Conservation (phyloP, 1,140 invertebrate genomes). For the Phortica variegata region DNA sequence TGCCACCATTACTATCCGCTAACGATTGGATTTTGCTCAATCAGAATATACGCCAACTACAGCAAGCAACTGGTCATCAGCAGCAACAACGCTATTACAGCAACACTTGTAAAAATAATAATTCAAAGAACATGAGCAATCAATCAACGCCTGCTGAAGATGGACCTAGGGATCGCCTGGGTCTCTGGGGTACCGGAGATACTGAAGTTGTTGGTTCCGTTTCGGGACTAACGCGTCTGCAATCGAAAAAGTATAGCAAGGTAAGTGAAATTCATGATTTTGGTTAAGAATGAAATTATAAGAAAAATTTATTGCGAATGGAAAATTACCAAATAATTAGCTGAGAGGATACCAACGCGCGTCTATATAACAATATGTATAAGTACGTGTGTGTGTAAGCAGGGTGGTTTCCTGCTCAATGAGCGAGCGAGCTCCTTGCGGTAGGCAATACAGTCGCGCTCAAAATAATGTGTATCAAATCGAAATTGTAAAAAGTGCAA, state of each 20-base stretch:
- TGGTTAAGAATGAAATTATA: not conserved
- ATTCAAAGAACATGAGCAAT: slow-evolving; percentile 19
- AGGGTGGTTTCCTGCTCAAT: slow-evolving; percentile 7
- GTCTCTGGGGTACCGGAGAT: slow-evolving; percentile 40
- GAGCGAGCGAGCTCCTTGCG: slow-evolving; percentile 1
- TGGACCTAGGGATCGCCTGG: slow-evolving; percentile 38
- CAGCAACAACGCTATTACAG: slow-evolving; percentile 2
- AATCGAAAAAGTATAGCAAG: slow-evolving; percentile 44
- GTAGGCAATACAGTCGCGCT: too few relatives aligned
- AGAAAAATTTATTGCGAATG: slow-evolving; percentile 13
- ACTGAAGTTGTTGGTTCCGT: slow-evolving; percentile 39
- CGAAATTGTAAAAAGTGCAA: too few relatives aligned
- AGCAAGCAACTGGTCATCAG: slow-evolving; percentile 18
- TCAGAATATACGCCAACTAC: slow-evolving; percentile 33
- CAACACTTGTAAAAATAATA: slow-evolving; percentile 14
- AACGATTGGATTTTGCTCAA: slow-evolving; percentile 30
- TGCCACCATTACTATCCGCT: slow-evolving; percentile 20
- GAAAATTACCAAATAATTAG: slow-evolving; percentile 38
- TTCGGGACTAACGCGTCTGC: slow-evolving; percentile 39
- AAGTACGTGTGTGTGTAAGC: slow-evolving; percentile 10
- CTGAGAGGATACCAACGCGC: slow-evolving; percentile 13
- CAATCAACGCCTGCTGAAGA: slow-evolving; percentile 11
- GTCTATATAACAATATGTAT: slow-evolving; percentile 1
- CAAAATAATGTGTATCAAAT: too few relatives aligned
- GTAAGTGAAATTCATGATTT: slow-evolving; percentile 24